Evolutionary conservation across 2,888 invertebrate genomes (phyloP).

Genomic region (Drosophila lacicola): DNA sequence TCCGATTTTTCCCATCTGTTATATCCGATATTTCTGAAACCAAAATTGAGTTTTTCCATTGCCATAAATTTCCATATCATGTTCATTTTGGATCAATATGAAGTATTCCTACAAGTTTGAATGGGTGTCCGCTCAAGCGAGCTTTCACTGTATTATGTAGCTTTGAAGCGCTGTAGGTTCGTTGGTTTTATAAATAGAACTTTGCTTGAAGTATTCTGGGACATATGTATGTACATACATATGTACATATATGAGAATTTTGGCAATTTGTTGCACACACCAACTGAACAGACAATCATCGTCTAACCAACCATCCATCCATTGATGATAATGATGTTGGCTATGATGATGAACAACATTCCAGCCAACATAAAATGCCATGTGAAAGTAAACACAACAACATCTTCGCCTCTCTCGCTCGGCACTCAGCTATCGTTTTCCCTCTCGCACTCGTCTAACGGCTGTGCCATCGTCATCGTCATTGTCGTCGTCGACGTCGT

Average conservation of each 20-base stretch:
- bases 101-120: not conserved
- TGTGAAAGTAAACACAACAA: slow-evolving; percentile 64
- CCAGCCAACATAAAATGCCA: slow-evolving; percentile 39
- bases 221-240: not conserved
- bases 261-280: slow-evolving; percentile 50
- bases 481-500: not conserved
- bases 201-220: slow-evolving; percentile 36
- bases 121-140: not conserved
- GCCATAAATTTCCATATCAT: no score
- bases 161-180: slow-evolving; percentile 6
- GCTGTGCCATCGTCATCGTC: slow-evolving; percentile 19
- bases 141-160: slow-evolving; percentile 8
- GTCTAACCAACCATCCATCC: not conserved
- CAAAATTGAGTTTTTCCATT: no score
- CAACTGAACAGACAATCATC: slow-evolving; percentile 6
- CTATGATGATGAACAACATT: slow-evolving; percentile 31
- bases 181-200: slow-evolving; percentile 36
- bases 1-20: not conserved
- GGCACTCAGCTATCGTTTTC: slow-evolving; percentile 11
- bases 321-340: not conserved
- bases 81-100: no score
- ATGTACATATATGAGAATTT: slow-evolving; percentile 1
- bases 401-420: slow-evolving; percentile 33
- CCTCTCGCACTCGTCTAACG: slow-evolving; percentile 36
- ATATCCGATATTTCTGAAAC: not conserved